Conservation (phyloP, 2,888 invertebrate genomes). For the Volucella inanis region DNA sequence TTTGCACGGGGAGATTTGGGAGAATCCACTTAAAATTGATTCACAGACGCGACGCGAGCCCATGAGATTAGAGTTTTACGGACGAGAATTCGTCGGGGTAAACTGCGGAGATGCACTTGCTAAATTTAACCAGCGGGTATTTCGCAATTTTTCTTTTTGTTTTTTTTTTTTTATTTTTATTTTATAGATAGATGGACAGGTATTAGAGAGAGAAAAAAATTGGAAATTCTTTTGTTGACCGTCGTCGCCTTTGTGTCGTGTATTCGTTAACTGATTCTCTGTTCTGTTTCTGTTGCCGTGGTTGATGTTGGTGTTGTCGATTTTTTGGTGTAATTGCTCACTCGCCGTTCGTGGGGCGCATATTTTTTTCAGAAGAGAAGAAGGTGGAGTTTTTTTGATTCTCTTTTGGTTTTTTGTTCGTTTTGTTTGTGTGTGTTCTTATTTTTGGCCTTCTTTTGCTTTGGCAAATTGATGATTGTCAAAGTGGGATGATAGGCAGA, state of each 20-base stretch:
- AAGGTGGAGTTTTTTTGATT: slow-evolving; percentile 64
- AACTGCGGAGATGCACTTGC: slow-evolving; percentile 1
- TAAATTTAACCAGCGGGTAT: slow-evolving; percentile 38
- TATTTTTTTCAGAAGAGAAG: slow-evolving; percentile 41
- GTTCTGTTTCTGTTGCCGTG: too few species aligned
- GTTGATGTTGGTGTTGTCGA: too few species aligned
- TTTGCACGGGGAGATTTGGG: not conserved
- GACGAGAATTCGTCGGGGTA: not conserved
- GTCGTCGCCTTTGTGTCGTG: slow-evolving; percentile 19
- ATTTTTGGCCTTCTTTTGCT: slow-evolving; percentile 62
- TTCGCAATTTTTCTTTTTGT: slow-evolving; percentile 28
- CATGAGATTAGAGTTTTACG: not conserved
- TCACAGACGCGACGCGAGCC: slow-evolving; percentile 1
- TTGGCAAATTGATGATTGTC: slow-evolving; percentile 46
- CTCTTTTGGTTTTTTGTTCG: slow-evolving; percentile 32
- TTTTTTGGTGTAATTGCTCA: not conserved
- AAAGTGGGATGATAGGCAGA: not conserved
- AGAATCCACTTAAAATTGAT: slow-evolving; percentile 1
- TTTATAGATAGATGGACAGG: too few species aligned
- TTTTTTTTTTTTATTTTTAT: slow-evolving; percentile 1
- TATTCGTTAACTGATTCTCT: slow-evolving; percentile 19
- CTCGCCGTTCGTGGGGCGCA: slow-evolving; percentile 32
- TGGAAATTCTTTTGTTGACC: slow-evolving; percentile 10
- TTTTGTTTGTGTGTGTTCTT: slow-evolving; percentile 44
- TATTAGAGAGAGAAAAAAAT: slow-evolving; percentile 1